These are phyloP conservation scores for Alosa sapidissima DNA, from an alignment of 2,797 vertebrate species.

Conservation along the genomic window DNA sequence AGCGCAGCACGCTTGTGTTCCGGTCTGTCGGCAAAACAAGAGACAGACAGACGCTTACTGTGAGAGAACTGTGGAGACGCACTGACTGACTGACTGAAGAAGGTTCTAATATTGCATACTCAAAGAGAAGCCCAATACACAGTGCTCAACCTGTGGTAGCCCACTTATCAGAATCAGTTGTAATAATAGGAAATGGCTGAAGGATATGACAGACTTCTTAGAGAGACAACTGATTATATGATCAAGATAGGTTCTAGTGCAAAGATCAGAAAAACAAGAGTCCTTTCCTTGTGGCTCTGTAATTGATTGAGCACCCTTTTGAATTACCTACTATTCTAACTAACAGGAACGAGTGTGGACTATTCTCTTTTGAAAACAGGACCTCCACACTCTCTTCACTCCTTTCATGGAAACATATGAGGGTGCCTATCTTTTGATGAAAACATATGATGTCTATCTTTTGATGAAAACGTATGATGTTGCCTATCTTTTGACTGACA, in stretches of 20 bases:
- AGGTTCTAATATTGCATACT: not conserved
- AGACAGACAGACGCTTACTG: conserved; percentile 31
- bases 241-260: not conserved
- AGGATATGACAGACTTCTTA: not conserved
- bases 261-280: not conserved
- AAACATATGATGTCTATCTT: no score
- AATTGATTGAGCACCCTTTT: no score
- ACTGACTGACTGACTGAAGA: not conserved
- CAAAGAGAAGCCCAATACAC: no score
- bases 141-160: not conserved
- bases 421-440: no score
- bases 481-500: not conserved
- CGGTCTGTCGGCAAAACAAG: conserved; percentile 76
- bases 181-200: not conserved
- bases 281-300: not conserved
- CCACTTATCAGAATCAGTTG: no score
- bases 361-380: not conserved
- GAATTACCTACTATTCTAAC: not conserved
- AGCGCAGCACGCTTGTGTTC: conserved; percentile 87
- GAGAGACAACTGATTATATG: not conserved
- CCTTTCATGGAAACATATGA: no score
- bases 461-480: no score
- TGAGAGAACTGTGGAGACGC: not conserved
- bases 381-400: not conserved
- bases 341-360: not conserved